Evolutionary conservation across 2,888 invertebrate species (phyloP).

Genomic region (Atrina japonica): DNA sequence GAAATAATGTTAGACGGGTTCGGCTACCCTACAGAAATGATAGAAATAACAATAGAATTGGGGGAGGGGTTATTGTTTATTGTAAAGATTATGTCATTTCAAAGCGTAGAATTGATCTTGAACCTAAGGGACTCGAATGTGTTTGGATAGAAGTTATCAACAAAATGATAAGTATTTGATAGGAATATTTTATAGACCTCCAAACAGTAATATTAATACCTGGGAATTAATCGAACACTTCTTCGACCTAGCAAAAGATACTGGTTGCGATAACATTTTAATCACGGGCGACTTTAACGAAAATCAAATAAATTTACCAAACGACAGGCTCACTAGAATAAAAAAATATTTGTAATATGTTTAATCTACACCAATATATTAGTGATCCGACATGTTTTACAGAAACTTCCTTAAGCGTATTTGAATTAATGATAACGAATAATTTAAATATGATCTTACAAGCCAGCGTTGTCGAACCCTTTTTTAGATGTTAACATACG

Average conservation of each 20-base stretch:
- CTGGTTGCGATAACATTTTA: background rate
- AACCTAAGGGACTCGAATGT: conserved; percentile 2
- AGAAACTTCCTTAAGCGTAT: background rate
- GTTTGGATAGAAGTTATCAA: background rate
- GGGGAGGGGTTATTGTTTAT: conserved; percentile 6
- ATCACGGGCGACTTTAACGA: conserved; percentile 1
- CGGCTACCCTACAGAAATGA: conserved; percentile 3
- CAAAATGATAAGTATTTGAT: background rate
- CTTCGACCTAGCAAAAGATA: background rate
- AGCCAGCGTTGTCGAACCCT: too few relatives aligned
- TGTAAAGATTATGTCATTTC: background rate
- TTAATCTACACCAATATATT: background rate
- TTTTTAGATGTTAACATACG: too few relatives aligned
- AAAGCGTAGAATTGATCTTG: background rate
- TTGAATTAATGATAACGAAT: too few relatives aligned
- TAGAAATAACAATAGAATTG: background rate
- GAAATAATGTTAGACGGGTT: conserved; percentile 4
- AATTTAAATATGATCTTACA: too few relatives aligned
- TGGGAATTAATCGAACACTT: background rate
- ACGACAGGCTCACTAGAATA: background rate
- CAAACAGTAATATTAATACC: background rate
- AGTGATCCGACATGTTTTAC: background rate
- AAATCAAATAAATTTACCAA: background rate
- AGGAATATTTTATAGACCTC: background rate
- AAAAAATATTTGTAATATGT: background rate